Base-by-base conservation (phyloP, 2,113 vertebrate species). In the Pygoscelis antarcticus region DNA sequence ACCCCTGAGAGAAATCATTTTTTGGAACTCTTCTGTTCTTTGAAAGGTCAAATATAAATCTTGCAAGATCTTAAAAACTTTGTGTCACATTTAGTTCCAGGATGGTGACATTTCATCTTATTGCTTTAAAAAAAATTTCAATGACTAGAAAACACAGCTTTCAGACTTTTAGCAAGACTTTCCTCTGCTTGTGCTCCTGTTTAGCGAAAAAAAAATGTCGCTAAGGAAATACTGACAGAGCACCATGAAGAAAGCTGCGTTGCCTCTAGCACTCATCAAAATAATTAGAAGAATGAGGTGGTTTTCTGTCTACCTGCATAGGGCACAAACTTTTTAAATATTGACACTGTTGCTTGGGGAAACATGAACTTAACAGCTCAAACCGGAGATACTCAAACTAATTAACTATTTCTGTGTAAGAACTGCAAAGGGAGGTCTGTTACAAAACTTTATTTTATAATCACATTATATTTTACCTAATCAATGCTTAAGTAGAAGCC, bases 241-340 rank as follows among this genome's bases (percentile, higher is more conserved):
- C 71, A 92, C 47, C 80, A 80, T 13, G 68, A 79, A 74, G 61
- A 93, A 90, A 52, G 19, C 47, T 88, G 71, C 6, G 12, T 16
- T 66, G 44, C 34, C 54, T 96, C 81, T 82, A 97, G 58, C 66
- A 83, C 57, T 78, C 74, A 96, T 94, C 83, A 93, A 97, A 94
- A 87, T 89, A 96, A 96, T 75, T 71, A 32, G 65, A 46, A 62
- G 44, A 47, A 66, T 10, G 22, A 88, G 22, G 65, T 54, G n/a
- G 16, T 9, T 64, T 93, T 95, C 61, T 71, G 30, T 46, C 78
- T 36, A 65, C 52, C 78, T 79, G 22, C 58, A 83, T 38, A 87
- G 60, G 61, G 23, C 42, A 82, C 9, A 49, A 83, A 69, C 34
- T 66, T 92, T 92, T 90, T 16, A 88, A 96, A 54, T 66, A 23